Evolutionary conservation across 2,797 vertebrate genomes (phyloP), one percentile per base, ranked within the genome.

Genomic region (Scarus forsteni): DNA sequence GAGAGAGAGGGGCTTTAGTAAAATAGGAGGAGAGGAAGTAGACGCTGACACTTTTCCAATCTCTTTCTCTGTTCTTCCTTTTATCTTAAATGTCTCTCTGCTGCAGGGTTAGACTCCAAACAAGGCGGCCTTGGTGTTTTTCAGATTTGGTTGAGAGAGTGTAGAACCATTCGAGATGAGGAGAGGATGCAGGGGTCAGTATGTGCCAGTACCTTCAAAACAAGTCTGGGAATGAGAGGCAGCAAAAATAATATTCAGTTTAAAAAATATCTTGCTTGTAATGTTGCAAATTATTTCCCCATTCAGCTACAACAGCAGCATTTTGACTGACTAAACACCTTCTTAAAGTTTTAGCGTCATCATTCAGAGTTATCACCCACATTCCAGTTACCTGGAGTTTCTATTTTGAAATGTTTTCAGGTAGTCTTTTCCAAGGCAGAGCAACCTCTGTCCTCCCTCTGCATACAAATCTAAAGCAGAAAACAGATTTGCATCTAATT

Each of bases 401-500:
- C 1, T 50, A 3, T 48, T 42, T 50, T 9, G 46, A 55, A 40
- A 69, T 66, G 50, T 73, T 53, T 65, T 58, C 12, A 48, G 11
- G 62, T 68, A 51, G 35, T 66, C 70, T 60, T 18, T 18, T 68
- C 13, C 19, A 55, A 69, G 42, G 46, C 16, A 1, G 0, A 52
- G 16, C 36, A 55, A 36, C 69, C 42, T 52, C 8, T 10, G 10
- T n/a, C 56, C 27, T 64, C 27, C 27, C 50, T 13, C 10, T 49
- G 53, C 14, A 62, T 51, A 54, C 1, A 53, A 56, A 54, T 55
- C 49, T 49, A 70, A 16, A 40, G n/a, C 12, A 44, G 18, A 49
- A 43, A 77, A 64, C 46, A 10, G 19, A 71, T 67, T 73, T 71
- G 46, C 60, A 69, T 74, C 46, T 59, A 1, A 77, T 72, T 69